Conservation (phyloP, 2,888 invertebrate genomes). For the Cordilura impudica region DNA sequence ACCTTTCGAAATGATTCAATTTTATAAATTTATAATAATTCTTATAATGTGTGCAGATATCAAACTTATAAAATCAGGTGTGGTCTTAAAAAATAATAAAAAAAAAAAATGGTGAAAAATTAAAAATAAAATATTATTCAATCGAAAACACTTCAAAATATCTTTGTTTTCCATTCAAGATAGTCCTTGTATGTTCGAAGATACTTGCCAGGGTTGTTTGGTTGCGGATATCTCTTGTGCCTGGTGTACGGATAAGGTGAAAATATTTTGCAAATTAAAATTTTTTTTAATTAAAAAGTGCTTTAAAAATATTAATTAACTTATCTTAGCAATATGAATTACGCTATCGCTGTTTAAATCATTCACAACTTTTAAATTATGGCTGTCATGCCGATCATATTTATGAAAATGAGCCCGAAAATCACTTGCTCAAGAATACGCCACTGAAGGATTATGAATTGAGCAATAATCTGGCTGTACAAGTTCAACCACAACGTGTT, state of each 20-base stretch:
- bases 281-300: neutral
- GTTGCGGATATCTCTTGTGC: constrained; percentile 71
- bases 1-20: neutral
- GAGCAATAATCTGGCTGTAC: constrained; percentile 78
- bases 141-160: neutral
- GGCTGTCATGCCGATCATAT: constrained; percentile 70
- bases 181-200: constrained; percentile 71
- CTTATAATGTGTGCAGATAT: constrained; percentile 8
- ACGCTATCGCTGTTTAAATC: constrained; percentile 71
- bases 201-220: constrained; percentile 73
- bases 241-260: constrained; percentile 77
- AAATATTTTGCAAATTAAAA: neutral
- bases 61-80: neutral
- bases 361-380: constrained; percentile 66
- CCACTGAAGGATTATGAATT: constrained; percentile 73
- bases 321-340: constrained; percentile 68
- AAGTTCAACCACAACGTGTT: constrained; percentile 83
- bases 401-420: constrained; percentile 70
- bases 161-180: constrained; percentile 62
- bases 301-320: neutral
- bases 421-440: constrained; percentile 65
- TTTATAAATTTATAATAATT: constrained; percentile 20
- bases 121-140: neutral
- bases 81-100: neutral
- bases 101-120: neutral